Evolutionary conservation across 2,888 invertebrate genomes (phyloP).

Genomic region (Cataglyphis livida): DNA sequence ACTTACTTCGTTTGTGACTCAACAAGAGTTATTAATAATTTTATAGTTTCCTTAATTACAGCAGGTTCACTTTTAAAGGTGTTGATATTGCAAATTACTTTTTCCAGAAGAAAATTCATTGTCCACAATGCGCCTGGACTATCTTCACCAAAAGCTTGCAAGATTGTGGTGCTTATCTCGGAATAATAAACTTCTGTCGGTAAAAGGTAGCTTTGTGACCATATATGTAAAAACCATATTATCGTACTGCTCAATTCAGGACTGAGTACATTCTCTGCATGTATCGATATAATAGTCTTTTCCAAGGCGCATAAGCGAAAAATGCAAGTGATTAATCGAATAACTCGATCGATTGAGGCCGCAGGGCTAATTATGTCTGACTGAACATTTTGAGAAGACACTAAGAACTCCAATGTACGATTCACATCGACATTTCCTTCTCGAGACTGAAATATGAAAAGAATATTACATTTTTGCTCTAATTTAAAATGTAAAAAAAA

Average conservation of each 20-base stretch:
- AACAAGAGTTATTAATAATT: constrained; percentile 87
- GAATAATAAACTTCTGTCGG: constrained; percentile 85
- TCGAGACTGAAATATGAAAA: constrained; percentile 67
- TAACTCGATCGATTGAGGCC: constrained; percentile 81
- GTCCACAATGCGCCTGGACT: constrained; percentile 89
- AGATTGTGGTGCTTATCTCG: constrained; percentile 88
- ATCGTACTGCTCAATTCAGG: constrained; percentile 92
- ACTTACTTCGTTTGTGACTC: constrained; percentile 86
- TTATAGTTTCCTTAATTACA: constrained; percentile 88
- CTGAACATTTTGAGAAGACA: constrained; percentile 84
- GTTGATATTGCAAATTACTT: constrained; percentile 88
- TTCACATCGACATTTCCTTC: constrained; percentile 84
- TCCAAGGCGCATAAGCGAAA: constrained; percentile 92
- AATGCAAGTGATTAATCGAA: constrained; percentile 90
- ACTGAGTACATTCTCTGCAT: constrained; percentile 90
- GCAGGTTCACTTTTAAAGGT: constrained; percentile 88
- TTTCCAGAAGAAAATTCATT: constrained; percentile 89
- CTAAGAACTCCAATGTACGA: constrained; percentile 86
- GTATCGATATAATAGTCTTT: constrained; percentile 90
- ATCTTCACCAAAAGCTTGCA: constrained; percentile 89
- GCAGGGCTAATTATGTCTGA: constrained; percentile 78
- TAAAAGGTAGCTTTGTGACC: constrained; percentile 91
- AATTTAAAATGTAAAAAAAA: not conserved
- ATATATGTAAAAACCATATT: constrained; percentile 93
- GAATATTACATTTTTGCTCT: not conserved